Evolutionary conservation across 2,797 vertebrate genomes (phyloP).

Genomic region (Pipistrellus pipistrellus): DNA sequence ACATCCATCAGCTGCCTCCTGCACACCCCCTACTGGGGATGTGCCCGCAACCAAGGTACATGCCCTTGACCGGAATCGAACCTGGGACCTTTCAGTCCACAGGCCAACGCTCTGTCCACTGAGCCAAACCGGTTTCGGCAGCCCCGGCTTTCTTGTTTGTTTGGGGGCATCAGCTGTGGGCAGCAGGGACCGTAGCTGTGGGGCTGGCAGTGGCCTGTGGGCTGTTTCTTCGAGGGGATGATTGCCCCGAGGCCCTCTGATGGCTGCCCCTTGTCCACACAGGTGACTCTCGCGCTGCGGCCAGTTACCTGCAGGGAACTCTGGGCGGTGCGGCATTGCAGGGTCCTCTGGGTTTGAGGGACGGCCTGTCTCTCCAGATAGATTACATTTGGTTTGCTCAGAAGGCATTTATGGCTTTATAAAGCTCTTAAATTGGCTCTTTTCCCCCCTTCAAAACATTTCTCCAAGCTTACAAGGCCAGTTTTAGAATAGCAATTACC

Average conservation of each 20-base stretch:
- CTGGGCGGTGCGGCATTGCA: background rate
- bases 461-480: conserved; percentile 85
- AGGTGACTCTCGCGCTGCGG: conserved; percentile 32
- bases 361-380: conserved; percentile 73
- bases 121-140: too few species aligned
- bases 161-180: background rate
- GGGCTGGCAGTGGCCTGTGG: background rate
- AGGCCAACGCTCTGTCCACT: too few species aligned
- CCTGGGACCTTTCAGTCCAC: too few species aligned
- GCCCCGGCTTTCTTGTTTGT: background rate
- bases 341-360: conserved; percentile 72
- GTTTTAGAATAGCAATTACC: conserved; percentile 88
- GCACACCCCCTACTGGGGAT: too few species aligned
- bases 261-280: background rate
- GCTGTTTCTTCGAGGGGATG: background rate
- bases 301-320: background rate
- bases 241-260: background rate
- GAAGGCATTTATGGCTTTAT: conserved; percentile 86
- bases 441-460: conserved; percentile 80
- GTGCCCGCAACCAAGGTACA: too few species aligned
- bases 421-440: conserved; percentile 87
- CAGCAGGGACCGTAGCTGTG: background rate
- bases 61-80: too few species aligned
- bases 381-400: conserved; percentile 84
- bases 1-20: too few species aligned